These are phyloP conservation scores for Dipodomys merriami DNA, from an alignment of 2,113 vertebrate genomes.

Conservation along the genomic window DNA sequence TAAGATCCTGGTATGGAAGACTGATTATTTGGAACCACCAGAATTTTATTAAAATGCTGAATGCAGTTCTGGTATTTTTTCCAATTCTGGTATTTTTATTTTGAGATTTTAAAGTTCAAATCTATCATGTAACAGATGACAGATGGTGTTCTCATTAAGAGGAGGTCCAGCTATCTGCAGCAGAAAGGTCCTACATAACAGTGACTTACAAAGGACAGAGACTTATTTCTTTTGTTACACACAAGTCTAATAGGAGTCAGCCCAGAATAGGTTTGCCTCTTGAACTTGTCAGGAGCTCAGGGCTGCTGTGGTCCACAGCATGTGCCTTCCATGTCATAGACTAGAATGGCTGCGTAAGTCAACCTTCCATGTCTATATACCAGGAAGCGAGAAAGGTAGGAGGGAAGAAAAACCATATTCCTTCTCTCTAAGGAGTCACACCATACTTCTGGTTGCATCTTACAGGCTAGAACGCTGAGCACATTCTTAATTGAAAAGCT, in stretches of 20 bases:
- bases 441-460: not conserved
- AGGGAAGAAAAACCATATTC: not conserved
- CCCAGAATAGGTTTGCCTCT: not conserved
- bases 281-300: not conserved
- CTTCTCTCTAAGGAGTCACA: not conserved
- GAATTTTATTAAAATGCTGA: slow-evolving; percentile 37
- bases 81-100: not conserved
- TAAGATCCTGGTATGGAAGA: not conserved
- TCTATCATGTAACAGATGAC: not conserved
- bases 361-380: not conserved
- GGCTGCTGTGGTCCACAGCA: not conserved
- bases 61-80: not conserved
- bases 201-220: not conserved
- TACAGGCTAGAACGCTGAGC: not conserved
- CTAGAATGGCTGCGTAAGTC: not conserved
- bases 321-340: not conserved
- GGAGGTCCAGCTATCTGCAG: slow-evolving; percentile 16
- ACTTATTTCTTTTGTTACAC: not conserved
- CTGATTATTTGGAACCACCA: not conserved
- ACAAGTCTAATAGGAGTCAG: not conserved
- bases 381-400: not conserved
- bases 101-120: not conserved
- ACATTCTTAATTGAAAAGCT: not conserved
- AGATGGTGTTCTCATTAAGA: slow-evolving; percentile 5
- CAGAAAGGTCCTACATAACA: slow-evolving; percentile 7